Evolutionary conservation across 1,140 invertebrate species (phyloP), one percentile per base, ranked within the genome.

Genomic region (Tetranychus urticae): DNA sequence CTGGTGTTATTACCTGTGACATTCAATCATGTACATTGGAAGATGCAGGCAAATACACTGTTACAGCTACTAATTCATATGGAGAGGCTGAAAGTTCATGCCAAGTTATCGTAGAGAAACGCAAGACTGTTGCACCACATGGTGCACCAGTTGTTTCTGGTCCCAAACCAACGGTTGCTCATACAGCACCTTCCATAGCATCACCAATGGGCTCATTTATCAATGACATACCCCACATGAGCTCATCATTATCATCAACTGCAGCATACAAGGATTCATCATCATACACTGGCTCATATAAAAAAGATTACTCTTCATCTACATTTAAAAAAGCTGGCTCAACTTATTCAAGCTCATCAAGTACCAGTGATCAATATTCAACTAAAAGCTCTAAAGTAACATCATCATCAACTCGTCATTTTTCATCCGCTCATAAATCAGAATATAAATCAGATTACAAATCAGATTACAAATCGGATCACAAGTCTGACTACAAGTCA

Each of bases 41-140:
- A 66, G 96, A 99, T 74, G 90, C 90, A 63, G 96, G 93, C 62
- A 91, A 88, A 71, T 99, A 98, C 73, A 81, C 79, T 33, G 97
- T 92, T 71, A 79, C 86, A 6, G 94, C 94, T 6, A 84, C 81
- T 46, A 98, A 97, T 73, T 77, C 78, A 31, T 83, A 94, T 64
- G 96, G 96, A 66, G 81, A 81, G 33, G 89, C 93, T 69, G 90
- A 96, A 77, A 97, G 92, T 2, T 83, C 80, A 54, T 96, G 90
- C 73, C 85, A 91, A 62, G 86, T 99, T 37, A 91, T 92, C 68
- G 91, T 98, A 68, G 92, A 98, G 84, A 90, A 90, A 85, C n/a
- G 31, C 8, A 52, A 52, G n/a, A 7, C 23, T n/a, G 50, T 12
- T n/a, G 13, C 50, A 52, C 50, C n/a, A 23, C 50, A 12, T 52